phyloP scores from a whole-genome alignment of 2,797 vertebrate species.

The Lacerta viridis region DNA sequence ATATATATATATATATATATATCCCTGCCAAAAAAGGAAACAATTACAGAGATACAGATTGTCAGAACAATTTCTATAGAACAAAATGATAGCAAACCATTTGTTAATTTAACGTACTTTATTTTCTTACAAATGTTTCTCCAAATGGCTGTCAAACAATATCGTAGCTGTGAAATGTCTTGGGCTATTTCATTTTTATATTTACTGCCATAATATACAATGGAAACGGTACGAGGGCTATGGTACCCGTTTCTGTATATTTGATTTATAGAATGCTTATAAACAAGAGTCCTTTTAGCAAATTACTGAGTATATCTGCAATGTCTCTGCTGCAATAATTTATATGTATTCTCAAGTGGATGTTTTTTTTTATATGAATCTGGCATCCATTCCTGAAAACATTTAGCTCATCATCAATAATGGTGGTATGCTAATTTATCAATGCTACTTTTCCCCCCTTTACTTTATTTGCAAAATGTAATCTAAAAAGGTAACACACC shows the following conservation, averaged over 20 bases:
- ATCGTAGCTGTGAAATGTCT: conserved; percentile 37
- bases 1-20: neutral
- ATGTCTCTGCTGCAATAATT: conserved; percentile 34
- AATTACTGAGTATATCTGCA: conserved; percentile 42
- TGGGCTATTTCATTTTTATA: conserved; percentile 33
- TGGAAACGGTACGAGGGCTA: conserved; percentile 7
- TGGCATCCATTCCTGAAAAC: conserved; percentile 17
- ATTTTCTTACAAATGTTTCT: conserved; percentile 10
- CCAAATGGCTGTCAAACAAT: conserved; percentile 10
- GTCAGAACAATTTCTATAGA: conserved; percentile 11
- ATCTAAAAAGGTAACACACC: conserved; percentile 1
- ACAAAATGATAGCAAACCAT: conserved; percentile 17
- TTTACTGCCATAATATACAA: neutral
- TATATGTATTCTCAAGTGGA: neutral
- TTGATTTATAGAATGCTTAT: conserved; percentile 23
- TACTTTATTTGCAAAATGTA: neutral
- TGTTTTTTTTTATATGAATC: conserved; percentile 34
- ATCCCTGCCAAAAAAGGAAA: neutral
- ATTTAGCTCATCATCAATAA: neutral
- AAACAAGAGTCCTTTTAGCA: conserved; percentile 40
- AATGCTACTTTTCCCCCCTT: neutral
- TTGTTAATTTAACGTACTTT: neutral
- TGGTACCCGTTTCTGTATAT: neutral
- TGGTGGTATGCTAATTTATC: conserved; percentile 20
- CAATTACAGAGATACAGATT: conserved; percentile 5